Percentiles rank a stretch among this genome's conserved stretches.
phyloP scores from a whole-genome alignment of 2,888 invertebrate species.

The Anoplius nigerrimus region DNA sequence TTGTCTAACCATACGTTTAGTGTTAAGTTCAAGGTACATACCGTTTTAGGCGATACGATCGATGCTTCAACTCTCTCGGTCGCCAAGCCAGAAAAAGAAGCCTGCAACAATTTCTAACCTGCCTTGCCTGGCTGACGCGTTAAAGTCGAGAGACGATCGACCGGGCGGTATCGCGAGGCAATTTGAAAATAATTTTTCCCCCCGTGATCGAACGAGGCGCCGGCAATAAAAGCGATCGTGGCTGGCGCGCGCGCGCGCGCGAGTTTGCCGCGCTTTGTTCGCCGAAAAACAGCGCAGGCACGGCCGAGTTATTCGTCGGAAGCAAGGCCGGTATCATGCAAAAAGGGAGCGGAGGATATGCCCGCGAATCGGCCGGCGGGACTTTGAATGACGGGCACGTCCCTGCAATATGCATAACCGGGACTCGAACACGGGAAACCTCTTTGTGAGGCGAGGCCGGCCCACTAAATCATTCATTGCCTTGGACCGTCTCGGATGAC shows the following conservation, averaged over 20 bases:
- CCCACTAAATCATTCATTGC: constrained; percentile 68
- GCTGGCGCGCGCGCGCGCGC: constrained; percentile 2
- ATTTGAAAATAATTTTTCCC: too few relatives aligned
- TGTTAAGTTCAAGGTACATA: too few relatives aligned
- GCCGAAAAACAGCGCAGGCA: not conserved
- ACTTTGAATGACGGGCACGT: constrained; percentile 69
- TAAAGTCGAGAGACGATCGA: too few relatives aligned
- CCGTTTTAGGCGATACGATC: too few relatives aligned
- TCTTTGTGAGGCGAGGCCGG: constrained; percentile 65
- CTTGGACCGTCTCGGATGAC: constrained; percentile 67
- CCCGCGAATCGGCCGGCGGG: constrained; percentile 30
- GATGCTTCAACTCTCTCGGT: too few relatives aligned
- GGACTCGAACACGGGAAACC: constrained; percentile 70
- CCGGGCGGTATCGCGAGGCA: too few relatives aligned
- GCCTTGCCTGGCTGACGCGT: too few relatives aligned
- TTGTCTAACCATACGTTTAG: too few relatives aligned
- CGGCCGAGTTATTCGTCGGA: constrained; percentile 9
- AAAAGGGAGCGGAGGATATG: constrained; percentile 44
- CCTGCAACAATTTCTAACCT: too few relatives aligned
- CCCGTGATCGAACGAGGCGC: too few relatives aligned
- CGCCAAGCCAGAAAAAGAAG: too few relatives aligned
- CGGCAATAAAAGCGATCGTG: constrained; percentile 3
- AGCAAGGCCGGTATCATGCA: constrained; percentile 37
- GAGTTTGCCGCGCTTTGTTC: not conserved
- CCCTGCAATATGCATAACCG: constrained; percentile 72